Evolutionary conservation across 1,140 invertebrate genomes (phyloP).

Genomic region (Neodiprion fabricii): DNA sequence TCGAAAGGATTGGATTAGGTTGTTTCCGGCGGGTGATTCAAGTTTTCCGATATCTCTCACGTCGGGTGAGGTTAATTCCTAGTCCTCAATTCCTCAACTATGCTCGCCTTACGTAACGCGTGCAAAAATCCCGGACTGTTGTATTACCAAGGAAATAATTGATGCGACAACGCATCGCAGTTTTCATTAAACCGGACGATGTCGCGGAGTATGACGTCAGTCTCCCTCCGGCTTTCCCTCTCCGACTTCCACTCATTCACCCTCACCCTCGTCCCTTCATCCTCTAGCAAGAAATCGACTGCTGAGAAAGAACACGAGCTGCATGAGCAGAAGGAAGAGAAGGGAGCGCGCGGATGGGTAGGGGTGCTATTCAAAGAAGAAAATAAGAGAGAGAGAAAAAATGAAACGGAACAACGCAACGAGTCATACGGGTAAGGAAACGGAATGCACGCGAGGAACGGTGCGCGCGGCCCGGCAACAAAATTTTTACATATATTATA

Average conservation of each 20-base stretch:
- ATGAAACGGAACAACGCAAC: neutral
- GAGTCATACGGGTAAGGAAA: neutral
- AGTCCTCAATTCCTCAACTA: too few relatives aligned
- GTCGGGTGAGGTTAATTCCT: too few relatives aligned
- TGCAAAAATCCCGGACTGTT: too few relatives aligned
- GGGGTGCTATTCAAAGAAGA: neutral
- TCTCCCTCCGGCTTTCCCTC: neutral
- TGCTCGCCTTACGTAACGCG: too few relatives aligned
- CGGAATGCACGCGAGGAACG: neutral
- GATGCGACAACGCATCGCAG: neutral
- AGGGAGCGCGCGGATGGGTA: constrained; percentile 17
- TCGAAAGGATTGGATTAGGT: too few relatives aligned
- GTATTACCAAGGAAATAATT: too few relatives aligned
- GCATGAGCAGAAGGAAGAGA: neutral
- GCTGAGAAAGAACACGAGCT: constrained; percentile 12
- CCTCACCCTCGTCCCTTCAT: neutral
- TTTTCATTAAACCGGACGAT: neutral
- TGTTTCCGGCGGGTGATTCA: too few relatives aligned
- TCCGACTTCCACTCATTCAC: neutral
- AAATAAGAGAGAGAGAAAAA: neutral
- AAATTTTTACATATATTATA: neutral
- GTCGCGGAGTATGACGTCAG: neutral
- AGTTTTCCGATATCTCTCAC: too few relatives aligned
- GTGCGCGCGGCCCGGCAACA: neutral
- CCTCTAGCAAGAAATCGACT: constrained; percentile 25